Evolutionary conservation across 2,888 invertebrate genomes (phyloP).

Genomic region (Campaea margaritaria): DNA sequence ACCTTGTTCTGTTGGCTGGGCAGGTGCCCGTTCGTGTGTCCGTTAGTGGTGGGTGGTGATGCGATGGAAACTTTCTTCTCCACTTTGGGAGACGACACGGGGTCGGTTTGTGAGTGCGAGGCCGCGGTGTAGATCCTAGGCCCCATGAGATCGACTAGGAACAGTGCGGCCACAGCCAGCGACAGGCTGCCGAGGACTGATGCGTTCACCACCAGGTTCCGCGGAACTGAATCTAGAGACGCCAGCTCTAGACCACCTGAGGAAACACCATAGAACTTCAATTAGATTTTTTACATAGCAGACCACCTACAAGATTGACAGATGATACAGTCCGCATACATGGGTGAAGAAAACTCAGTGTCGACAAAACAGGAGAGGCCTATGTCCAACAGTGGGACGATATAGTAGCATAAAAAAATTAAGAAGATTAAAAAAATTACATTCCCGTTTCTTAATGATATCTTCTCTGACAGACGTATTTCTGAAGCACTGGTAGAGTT

Average conservation of each 20-base stretch:
- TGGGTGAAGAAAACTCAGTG: too few species aligned
- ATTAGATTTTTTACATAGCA: too few species aligned
- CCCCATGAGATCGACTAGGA: constrained; percentile 88
- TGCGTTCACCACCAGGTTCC: constrained; percentile 88
- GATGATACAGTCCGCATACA: too few species aligned
- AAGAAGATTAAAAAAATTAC: too few species aligned
- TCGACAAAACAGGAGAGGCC: too few species aligned
- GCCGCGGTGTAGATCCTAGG: constrained; percentile 78
- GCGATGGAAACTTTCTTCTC: constrained; percentile 71
- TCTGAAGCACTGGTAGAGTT: too few species aligned
- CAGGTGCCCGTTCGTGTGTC: constrained; percentile 53
- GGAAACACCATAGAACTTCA: constrained; percentile 14
- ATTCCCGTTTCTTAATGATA: too few species aligned
- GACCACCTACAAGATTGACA: too few species aligned
- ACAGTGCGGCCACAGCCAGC: constrained; percentile 87
- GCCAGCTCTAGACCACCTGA: constrained; percentile 88
- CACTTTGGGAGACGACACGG: constrained; percentile 56
- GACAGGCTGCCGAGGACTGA: constrained; percentile 89
- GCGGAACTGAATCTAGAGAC: constrained; percentile 89
- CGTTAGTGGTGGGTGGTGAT: constrained; percentile 55
- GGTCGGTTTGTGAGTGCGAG: constrained; percentile 74
- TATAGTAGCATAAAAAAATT: too few species aligned
- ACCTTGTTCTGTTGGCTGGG: constrained; percentile 36
- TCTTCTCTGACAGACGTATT: too few species aligned
- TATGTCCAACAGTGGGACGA: too few species aligned